Evolutionary conservation across 2,113 vertebrate genomes (phyloP), one percentile per base, ranked within the genome.

Genomic region (Anoura caudifer): DNA sequence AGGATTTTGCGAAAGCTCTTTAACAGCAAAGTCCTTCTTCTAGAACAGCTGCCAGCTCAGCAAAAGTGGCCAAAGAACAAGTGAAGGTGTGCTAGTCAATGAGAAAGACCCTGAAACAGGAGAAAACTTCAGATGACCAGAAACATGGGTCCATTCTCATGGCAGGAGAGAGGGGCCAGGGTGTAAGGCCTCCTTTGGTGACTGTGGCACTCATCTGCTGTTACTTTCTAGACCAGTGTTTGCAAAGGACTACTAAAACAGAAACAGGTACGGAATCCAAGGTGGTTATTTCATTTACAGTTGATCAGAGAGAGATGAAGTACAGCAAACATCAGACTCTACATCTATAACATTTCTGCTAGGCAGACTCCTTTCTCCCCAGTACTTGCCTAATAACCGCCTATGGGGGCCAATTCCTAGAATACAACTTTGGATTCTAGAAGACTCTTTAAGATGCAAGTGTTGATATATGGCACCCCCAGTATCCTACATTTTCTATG

Each of bases 1-100:
- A 92, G 75, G 87, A 84, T 96, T 94, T 95, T 92, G 12, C 36
- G 83, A 77, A 95, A 65, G 8, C n/a, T 41, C 56, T 87, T 90
- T 63, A 43, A 75, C 19, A 80, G 43, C 20, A 45, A 75, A 90
- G 54, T 41, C 33, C 15, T 90, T 86, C 87, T 95, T 95, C 45
- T 13, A 65, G 76, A 90, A 75, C 6, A 83, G 72, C 65, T 90
- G 50, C 75, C 91, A 94, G n/a, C 75, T 70, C 36, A 28, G 43
- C 3, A 3, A 50, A 70, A 72, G 94, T n/a, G 12, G 26, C 59
- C 59, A 31, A 86, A 80, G 83, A 93, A 86, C 45, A 11, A 95
- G 38, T 31, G 41, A 87, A 94, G 94, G 52, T 12, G 5, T 75
- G 13, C n/a, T n/a, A 63, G 65, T 59, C 85, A 76, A 4, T 12